Base-by-base conservation (phyloP, 2,113 vertebrate species). In the Notiomystis cincta region DNA sequence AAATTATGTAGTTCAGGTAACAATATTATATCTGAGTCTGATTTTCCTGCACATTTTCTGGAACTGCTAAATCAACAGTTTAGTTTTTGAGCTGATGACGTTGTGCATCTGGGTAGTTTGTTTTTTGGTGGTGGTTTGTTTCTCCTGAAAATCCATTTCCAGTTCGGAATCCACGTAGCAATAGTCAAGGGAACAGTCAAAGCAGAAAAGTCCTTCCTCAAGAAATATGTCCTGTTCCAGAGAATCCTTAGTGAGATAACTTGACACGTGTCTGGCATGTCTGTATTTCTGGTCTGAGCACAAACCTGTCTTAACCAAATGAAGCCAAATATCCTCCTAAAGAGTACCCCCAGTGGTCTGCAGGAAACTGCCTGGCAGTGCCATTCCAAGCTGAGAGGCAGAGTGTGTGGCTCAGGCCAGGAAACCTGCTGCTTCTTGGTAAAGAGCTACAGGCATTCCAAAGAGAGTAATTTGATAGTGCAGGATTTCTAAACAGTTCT, bases 61-160 rank as follows among this genome's bases (percentile, higher is more conserved):
- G 58, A 92, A 40, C 24, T 62, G 23, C 24, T 72, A 82, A 71
- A 82, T 72, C 25, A 92, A 45, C 15, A 72, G 8, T 60, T 82
- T 22, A 31, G 25, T 65, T 71, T 70, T 87, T 72, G 45, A 85
- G 37, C n/a, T 69, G 85, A 79, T 82, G 37, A 53, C 44, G 30
- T 1, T 77, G 57, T 0, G 1, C 71, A 72, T 83, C 48, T 73
- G 71, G 37, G 42, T 53, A 48, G 40, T 57, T 91, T 67, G 7
- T 66, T 64, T 91, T 82, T 44, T 79, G 6, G 2, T 88, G 45
- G 50, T 90, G 45, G 66, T 76, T 92, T 69, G 18, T 94, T 94
- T 95, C 66, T 90, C 92, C 75, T 93, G 73, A 71, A 95, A 87
- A 85, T 88, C 85, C 37, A 35, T 72, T 88, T 94, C 58, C 64